Evolutionary conservation across 2,888 invertebrate genomes (phyloP), one percentile per base, ranked within the genome.

Genomic region (Sinhomidia bicolor): DNA sequence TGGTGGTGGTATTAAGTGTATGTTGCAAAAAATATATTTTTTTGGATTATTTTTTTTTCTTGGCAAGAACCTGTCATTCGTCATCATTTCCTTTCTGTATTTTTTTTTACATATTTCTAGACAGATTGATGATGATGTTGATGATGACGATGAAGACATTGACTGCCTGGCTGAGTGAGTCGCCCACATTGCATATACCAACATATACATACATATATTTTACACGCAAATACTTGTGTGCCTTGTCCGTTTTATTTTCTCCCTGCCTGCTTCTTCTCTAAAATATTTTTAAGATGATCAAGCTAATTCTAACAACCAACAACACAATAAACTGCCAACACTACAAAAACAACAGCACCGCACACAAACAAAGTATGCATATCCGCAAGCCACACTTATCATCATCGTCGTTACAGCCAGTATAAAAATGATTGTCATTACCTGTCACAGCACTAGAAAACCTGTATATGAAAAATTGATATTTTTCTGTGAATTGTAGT

Each of bases 31-130:
- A 60, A 60, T 23, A 23, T 4, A n/a, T n/a, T n/a, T 26, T 74
- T 44, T 29, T 7, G 65, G 26, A 60, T 60, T 60, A 60, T 60
- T 74, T 47, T 74, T 47, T 20, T 71, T 17, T 74, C 23, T 74
- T 74, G 74, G 74, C 74, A 74, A 74, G 47, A 74, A 74, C 44
- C 6, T 47, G 74, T 44, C 74, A 74, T 47, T 74, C 74, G 74
- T 74, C 74, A 71, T 71, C 41, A 47, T 74, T 74, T 74, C 74
- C 74, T 74, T 47, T 74, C 26, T 74, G 26, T 26, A 36, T 26
- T 47, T 47, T 41, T 23, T 71, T 71, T 10, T 26, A n/a, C 23
- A 47, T 41, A 44, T 74, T 74, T 79, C 60, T 41, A 60, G 76
- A 26, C 41, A 57, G 76, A 51, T 23, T 20, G 29, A 76, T 36